A percentile compares a stretch with the other conserved stretches of the same genome.
These are phyloP conservation scores for Phalacrocorax brasilianus DNA, from an alignment of 2,113 vertebrate species.

Conservation along the genomic window DNA sequence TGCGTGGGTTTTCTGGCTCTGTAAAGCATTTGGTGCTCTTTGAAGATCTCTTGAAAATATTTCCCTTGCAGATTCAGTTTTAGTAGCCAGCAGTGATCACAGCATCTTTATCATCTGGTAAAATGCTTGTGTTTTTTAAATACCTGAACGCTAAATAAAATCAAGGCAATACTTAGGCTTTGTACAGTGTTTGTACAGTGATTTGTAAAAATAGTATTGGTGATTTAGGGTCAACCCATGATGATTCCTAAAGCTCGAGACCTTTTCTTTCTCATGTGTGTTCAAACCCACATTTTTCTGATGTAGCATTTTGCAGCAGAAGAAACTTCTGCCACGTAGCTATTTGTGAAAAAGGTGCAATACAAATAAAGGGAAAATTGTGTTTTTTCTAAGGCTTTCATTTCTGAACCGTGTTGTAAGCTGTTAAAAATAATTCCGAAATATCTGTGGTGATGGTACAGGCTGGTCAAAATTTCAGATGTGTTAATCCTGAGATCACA, in stretches of 20 bases:
- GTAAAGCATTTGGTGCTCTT: background rate
- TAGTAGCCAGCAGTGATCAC: background rate
- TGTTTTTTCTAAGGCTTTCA: background rate
- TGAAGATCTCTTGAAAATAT: background rate
- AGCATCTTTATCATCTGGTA: background rate
- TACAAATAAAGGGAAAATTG: slow-evolving; percentile 15
- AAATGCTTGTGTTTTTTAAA: background rate
- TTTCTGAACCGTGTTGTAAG: background rate
- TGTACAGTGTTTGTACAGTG: background rate
- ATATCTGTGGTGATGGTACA: background rate
- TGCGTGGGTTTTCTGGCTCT: background rate
- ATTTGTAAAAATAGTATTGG: background rate
- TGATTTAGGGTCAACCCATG: background rate
- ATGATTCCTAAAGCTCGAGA: background rate
- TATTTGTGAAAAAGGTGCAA: slow-evolving; percentile 15
- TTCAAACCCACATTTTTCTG: background rate
- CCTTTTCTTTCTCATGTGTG: background rate
- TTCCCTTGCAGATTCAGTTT: background rate
- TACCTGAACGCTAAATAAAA: background rate
- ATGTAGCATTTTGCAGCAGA: slow-evolving; percentile 10
- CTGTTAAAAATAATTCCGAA: background rate
- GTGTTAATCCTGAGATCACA: background rate
- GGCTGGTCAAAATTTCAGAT: background rate
- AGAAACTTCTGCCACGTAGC: background rate
- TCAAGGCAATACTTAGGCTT: background rate